A percentile compares a stretch with the other conserved stretches of the same genome.
Evolutionary conservation across 2,113 vertebrate genomes (phyloP).

Genomic region (Narcine bancroftii): DNA sequence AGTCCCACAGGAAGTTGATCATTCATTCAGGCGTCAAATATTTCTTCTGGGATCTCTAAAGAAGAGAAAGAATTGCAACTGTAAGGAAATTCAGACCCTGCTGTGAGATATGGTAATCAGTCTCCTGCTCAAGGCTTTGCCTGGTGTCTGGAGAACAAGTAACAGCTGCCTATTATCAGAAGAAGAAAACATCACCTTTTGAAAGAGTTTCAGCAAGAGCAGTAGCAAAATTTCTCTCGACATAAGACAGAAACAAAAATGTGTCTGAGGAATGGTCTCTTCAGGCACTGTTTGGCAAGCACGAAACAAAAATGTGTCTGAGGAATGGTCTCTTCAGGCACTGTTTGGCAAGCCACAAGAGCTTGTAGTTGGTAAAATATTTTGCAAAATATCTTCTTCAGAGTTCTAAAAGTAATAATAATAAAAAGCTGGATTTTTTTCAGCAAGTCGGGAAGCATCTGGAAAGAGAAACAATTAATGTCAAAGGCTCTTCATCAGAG

Average conservation of each 20-base stretch:
- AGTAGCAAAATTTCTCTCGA: not conserved
- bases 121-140: not conserved
- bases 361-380: not conserved
- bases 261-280: not conserved
- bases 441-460: no score
- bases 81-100: not conserved
- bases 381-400: not conserved
- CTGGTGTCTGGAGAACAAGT: not conserved
- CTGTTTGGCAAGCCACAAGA: not conserved
- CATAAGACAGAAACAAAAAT: not conserved
- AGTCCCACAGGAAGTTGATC: not conserved
- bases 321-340: not conserved
- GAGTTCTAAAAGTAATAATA: not conserved
- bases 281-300: not conserved
- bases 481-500: no score
- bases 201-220: not conserved
- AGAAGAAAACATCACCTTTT: not conserved
- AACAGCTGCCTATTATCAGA: not conserved
- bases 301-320: not conserved
- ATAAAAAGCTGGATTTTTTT: no score
- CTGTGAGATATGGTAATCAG: constrained; percentile 16
- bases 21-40: not conserved
- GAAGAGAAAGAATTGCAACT: not conserved
- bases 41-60: not conserved
- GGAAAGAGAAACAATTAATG: no score